phyloP scores from a whole-genome alignment of 2,888 invertebrate genomes.

The Lacanobia oleracea region DNA sequence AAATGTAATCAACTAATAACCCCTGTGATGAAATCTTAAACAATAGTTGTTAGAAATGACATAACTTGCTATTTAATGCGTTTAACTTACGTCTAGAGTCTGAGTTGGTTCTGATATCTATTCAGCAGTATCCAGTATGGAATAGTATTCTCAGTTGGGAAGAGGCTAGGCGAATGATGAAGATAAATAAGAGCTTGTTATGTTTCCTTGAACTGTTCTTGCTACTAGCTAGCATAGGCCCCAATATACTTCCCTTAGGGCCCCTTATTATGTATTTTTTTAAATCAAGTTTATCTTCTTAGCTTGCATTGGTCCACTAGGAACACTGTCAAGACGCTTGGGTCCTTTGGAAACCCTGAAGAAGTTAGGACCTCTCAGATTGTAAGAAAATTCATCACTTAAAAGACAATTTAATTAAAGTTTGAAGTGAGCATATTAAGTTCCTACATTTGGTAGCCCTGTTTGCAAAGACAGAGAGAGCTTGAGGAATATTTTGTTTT shows the following conservation, averaged over 20 bases:
- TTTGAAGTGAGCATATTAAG: not conserved
- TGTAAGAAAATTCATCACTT: not conserved
- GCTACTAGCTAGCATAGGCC: not conserved
- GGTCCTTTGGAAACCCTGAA: not conserved
- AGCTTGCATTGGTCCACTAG: no score
- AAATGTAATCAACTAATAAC: conserved; percentile 20
- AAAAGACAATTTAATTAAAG: not conserved
- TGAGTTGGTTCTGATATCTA: not conserved
- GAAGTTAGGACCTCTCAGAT: not conserved
- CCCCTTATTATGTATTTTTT: not conserved
- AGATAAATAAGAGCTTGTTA: not conserved
- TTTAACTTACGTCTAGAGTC: not conserved
- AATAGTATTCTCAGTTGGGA: no score
- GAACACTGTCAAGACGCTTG: no score
- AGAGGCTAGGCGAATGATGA: not conserved
- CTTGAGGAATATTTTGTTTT: conserved; percentile 49
- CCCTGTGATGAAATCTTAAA: conserved; percentile 27
- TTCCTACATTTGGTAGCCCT: conserved; percentile 38
- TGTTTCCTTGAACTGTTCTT: not conserved
- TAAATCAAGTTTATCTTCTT: not conserved
- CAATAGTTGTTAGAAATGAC: not conserved
- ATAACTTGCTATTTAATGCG: conserved; percentile 1
- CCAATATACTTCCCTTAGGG: not conserved
- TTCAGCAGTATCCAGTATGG: not conserved
- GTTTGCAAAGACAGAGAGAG: conserved; percentile 37